These are phyloP conservation scores for Helicolenus hilgendorfi DNA, from an alignment of 2,797 vertebrate genomes.

Conservation along the genomic window DNA sequence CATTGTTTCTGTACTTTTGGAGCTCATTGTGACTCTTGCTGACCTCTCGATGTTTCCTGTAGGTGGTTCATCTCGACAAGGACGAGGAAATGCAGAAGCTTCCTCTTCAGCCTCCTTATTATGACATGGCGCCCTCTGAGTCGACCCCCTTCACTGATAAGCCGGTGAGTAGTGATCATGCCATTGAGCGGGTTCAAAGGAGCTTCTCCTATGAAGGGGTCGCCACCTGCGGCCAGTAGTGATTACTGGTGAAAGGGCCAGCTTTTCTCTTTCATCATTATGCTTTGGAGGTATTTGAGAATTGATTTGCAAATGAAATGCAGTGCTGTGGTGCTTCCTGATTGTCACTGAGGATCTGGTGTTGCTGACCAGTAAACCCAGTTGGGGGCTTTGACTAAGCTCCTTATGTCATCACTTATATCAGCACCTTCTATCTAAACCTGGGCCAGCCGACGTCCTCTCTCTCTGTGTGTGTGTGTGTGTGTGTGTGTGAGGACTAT, in stretches of 20 bases:
- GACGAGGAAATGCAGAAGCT: constrained; percentile 93
- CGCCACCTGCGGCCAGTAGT: constrained; percentile 9
- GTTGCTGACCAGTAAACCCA: constrained; percentile 60
- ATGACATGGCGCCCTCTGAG: constrained; percentile 93
- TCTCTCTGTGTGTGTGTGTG: not conserved
- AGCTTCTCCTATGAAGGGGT: constrained; percentile 43
- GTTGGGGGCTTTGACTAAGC: constrained; percentile 39
- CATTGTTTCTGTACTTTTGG: not conserved
- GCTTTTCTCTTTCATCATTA: not conserved
- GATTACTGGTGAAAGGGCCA: constrained; percentile 50
- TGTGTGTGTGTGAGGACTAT: not conserved
- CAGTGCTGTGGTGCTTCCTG: constrained; percentile 2
- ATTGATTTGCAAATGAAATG: constrained; percentile 43
- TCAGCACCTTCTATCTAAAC: constrained; percentile 49
- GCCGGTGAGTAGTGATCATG: constrained; percentile 89
- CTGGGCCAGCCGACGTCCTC: not conserved
- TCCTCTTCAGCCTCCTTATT: constrained; percentile 93
- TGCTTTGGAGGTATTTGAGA: constrained; percentile 26
- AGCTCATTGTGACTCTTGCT: constrained; percentile 44
- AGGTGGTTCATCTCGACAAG: constrained; percentile 95
- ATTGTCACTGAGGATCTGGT: constrained; percentile 21
- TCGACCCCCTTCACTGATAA: constrained; percentile 91
- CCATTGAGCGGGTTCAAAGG: constrained; percentile 12
- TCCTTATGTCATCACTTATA: constrained; percentile 73
- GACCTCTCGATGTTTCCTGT: constrained; percentile 70